Conservation (phyloP, 2,797 vertebrate species). For the Pangasius mekongensis region DNA sequence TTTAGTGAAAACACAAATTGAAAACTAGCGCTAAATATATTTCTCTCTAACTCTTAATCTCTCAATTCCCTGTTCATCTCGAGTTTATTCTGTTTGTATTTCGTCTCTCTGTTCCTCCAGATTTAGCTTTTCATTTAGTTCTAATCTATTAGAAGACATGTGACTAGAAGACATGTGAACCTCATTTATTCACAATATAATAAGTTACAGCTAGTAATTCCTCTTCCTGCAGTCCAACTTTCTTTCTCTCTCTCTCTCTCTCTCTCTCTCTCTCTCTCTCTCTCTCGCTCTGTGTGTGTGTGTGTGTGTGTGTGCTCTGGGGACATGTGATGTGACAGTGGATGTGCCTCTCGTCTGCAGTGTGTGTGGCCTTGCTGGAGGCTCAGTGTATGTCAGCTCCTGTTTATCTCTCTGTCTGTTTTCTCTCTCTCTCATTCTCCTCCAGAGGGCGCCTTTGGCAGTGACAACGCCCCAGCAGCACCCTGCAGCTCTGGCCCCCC, state of each 20-base stretch:
- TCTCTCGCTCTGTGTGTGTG: slow-evolving; percentile 13
- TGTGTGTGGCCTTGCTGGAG: slow-evolving; percentile 78
- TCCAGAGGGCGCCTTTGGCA: slow-evolving; percentile 78
- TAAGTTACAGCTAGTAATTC: not conserved
- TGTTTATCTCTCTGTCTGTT: slow-evolving; percentile 78
- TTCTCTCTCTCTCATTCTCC: slow-evolving; percentile 69
- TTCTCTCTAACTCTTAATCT: not conserved
- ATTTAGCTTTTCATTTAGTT: not conserved
- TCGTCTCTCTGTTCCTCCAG: not conserved
- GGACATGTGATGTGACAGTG: slow-evolving; percentile 78
- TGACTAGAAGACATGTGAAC: not conserved
- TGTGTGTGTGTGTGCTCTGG: slow-evolving; percentile 62
- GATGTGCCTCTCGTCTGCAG: slow-evolving; percentile 67
- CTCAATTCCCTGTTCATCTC: not conserved
- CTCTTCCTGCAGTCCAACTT: slow-evolving; percentile 58
- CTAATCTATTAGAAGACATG: not conserved
- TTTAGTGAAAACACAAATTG: not conserved
- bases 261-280: slow-evolving; percentile 38
- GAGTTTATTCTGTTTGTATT: not conserved
- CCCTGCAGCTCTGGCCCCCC: slow-evolving; percentile 72
- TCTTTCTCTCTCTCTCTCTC: slow-evolving; percentile 45
- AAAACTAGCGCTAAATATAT: not conserved
- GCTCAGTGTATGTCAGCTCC: slow-evolving; percentile 77
- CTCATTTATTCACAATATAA: not conserved
- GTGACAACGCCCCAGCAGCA: slow-evolving; percentile 78